A percentile compares a stretch with the other conserved stretches of the same genome.
phyloP scores from a whole-genome alignment of 2,888 invertebrate genomes.

The Cinara cedri region DNA sequence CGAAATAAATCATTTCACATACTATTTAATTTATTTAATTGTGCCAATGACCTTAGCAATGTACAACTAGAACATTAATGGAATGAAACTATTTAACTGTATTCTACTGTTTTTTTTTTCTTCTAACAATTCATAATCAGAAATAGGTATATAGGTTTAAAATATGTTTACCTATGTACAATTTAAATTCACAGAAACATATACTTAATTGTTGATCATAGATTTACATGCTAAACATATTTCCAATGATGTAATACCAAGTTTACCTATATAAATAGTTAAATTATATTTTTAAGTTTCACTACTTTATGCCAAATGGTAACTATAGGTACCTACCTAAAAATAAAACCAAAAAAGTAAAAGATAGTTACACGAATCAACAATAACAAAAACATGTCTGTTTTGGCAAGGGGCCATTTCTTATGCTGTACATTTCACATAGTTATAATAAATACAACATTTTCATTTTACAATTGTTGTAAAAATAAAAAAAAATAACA shows the following conservation, averaged over 20 bases:
- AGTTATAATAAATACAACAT: conserved; percentile 23
- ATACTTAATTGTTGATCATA: not conserved
- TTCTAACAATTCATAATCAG: too few species aligned
- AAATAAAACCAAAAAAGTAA: conserved; percentile 32
- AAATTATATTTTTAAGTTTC: too few species aligned
- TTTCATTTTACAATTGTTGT: too few species aligned
- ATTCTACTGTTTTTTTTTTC: too few species aligned
- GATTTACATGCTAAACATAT: not conserved
- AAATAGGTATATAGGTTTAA: too few species aligned
- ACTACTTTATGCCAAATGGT: not conserved
- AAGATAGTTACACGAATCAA: not conserved
- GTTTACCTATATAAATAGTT: not conserved
- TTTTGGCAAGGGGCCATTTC: conserved; percentile 16
- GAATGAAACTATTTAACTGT: too few species aligned
- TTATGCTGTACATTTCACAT: not conserved
- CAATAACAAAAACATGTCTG: conserved; percentile 32
- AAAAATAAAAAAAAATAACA: too few species aligned
- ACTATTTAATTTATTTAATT: too few species aligned
- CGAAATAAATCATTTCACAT: too few species aligned
- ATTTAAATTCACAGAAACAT: not conserved
- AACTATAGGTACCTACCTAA: not conserved
- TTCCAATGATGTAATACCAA: not conserved
- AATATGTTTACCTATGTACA: too few species aligned
- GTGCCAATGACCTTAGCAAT: too few species aligned
- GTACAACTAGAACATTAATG: too few species aligned